phyloP scores from a whole-genome alignment of 92 coral and sea anemone genomes.

The Palythoa grandis region DNA sequence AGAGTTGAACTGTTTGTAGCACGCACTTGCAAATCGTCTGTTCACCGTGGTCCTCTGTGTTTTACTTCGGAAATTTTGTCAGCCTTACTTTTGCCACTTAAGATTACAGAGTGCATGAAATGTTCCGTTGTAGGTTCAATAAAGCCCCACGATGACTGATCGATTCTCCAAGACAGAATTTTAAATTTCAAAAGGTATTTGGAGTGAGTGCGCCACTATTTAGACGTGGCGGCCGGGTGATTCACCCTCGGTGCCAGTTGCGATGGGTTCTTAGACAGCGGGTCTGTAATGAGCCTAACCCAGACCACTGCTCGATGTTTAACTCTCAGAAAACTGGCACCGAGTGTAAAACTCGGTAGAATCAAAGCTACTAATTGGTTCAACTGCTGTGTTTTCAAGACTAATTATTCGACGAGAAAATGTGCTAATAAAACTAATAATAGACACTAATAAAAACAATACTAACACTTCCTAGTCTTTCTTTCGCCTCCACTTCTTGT shows the following conservation, averaged over 20 bases:
- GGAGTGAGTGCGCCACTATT: slow-evolving; percentile 21
- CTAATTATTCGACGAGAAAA: background rate
- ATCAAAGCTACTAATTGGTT: background rate
- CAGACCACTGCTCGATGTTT: background rate
- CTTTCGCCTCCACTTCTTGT: background rate
- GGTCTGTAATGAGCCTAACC: too few relatives aligned
- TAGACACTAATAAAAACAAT: background rate
- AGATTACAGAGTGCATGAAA: slow-evolving; percentile 26
- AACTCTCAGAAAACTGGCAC: background rate
- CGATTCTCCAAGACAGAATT: slow-evolving; percentile 4
- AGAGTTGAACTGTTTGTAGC: slow-evolving; percentile 18
- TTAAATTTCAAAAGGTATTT: slow-evolving; percentile 13
- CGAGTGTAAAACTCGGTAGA: background rate
- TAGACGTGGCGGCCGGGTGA: slow-evolving; percentile 8
- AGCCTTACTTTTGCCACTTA: too few relatives aligned
- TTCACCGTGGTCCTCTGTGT: background rate
- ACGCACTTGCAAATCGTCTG: background rate
- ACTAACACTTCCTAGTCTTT: background rate
- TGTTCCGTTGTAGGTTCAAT: slow-evolving; percentile 28
- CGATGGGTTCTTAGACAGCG: too few relatives aligned
- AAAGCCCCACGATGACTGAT: slow-evolving; percentile 35
- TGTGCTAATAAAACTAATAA: background rate
- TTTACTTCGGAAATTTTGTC: background rate
- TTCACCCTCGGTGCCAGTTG: slow-evolving; percentile 26
- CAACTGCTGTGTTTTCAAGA: background rate